Evolutionary conservation across 1,140 invertebrate genomes (phyloP), one percentile per base, ranked within the genome.

Genomic region (Pseudomyrmex flavicornis): DNA sequence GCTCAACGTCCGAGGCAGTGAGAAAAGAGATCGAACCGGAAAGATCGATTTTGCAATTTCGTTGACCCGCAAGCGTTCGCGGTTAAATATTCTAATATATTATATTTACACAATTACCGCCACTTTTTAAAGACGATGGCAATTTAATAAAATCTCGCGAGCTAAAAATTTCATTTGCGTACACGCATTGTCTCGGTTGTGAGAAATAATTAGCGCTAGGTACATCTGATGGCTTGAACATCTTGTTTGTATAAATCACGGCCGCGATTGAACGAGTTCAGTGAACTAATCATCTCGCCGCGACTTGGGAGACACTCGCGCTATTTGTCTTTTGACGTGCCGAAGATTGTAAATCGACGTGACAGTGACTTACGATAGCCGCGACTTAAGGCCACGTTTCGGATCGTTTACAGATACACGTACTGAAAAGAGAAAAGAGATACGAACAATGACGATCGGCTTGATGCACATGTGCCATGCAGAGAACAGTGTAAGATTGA

Each of bases 11-110:
- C 85, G 75, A 82, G 26, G 56, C 83, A 87, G 17, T 68, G 63
- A 85, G 75, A 76, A 70, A 68, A 73, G 65, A 72, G 54, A 85
- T 58, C 22, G 62, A 54, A 85, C 69, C 65, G 79, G 59, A 85
- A 72, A 69, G 79, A 72, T 66, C 50, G 46, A 52, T 69, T 72
- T 73, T 52, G 66, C 59, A 59, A 77, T 76, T 62, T 54, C 48
- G 52, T 77, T 58, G 44, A 50, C 54, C 66, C 65, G 20, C 70
- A 35, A 74, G 79, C 17, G 70, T 75, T 35, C 70, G 79, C 59
- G 20, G 2, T 13, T 50, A 35, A 56, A 17, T n/a, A 17, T 72
- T 68, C 48, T 35, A 35, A 35, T 7, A 35, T 35, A 35, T 35
- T 50, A 50, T 72, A 17, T 17, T 80, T 54, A 35, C 20, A 26